Base-by-base conservation (phyloP, 2,888 invertebrate species). In the Ophioninae sp. region DNA sequence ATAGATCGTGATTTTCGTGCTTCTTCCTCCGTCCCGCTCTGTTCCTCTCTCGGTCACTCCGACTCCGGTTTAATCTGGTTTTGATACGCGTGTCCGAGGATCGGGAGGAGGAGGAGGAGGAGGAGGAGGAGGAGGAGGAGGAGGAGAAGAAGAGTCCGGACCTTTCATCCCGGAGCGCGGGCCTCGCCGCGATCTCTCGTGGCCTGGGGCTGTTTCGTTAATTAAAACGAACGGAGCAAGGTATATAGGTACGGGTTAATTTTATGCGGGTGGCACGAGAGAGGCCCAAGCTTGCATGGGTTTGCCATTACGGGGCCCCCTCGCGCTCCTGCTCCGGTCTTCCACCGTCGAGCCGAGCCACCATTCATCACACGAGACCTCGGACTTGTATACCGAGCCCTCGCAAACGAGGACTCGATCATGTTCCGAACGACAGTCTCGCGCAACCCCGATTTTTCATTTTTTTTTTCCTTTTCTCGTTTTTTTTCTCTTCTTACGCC, bases 241-340 rank as follows among this genome's bases (percentile, higher is more conserved):
- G 82, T 73, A 82, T 64, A 86, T 86, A 86, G 89, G 89, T 88
- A 89, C 90, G 89, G 90, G 91, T 92, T 92, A 92, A 92, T 92
- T 92, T 92, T 91, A 92, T 92, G 92, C 92, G 91, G 89, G 88
- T 90, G 90, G 88, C 88, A 88, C 90, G 88, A 89, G 89, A 91
- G 88, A 88, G 86, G 85, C 87, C 87, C 87, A 79, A 86, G 88
- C 88, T 88, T 91, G 91, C 92, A 92, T 90, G 91, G 90, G 89
- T 92, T 92, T 92, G 91, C 91, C 92, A 92, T 92, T 92, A 91
- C 89, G 87, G 89, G 21, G 21, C 68, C 37, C 50, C 73, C 68
- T 84, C 83, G 87, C 82, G 74, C 74, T 80, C 37, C 75, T 57
- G 37, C 67, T 30, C 75, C 59, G 39, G 50, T 57, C 3, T 59